Evolutionary conservation across 2,113 vertebrate species (phyloP), one percentile per base, ranked within the genome.

Genomic region (Tretioscincus oriximinensis): DNA sequence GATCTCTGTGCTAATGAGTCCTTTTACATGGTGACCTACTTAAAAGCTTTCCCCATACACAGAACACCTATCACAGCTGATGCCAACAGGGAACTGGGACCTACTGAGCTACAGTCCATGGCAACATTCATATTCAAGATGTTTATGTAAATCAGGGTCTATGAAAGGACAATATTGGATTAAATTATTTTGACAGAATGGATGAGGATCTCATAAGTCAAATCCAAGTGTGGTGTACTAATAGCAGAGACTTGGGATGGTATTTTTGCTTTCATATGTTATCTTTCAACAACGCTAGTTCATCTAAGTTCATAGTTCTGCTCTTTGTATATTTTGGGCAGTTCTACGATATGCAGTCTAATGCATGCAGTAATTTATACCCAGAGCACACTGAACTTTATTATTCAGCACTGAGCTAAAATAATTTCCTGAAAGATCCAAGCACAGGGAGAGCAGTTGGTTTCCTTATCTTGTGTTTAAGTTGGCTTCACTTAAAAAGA

Each of bases 271-370:
- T 74, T 18, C 83, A 74, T 76, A 63, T 63, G 72, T 81, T 92
- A 90, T 89, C 89, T 90, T 85, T 85, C 81, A 92, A 90, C 88
- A 79, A 92, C 81, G 78, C 88, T 85, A 84, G 81, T 73, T 90
- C 72, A 79, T 89, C 66, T 73, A 82, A 72, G 82, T 81, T 85
- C 54, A 24, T 24, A 61, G 81, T 69, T 86, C 87, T 89, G 76
- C 67, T 88, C 72, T 84, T 81, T 85, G 82, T 87, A 80, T 67
- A 84, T 84, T 68, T 31, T 88, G 84, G 29, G 9, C 0, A 87
- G 81, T 82, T 82, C 76, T 63, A 60, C 81, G 85, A 73, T 81
- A 61, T 87, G 79, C 78, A 82, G 51, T 70, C 72, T 69, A 61
- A 60, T 65, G 28, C 51, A 81, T 66, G 31, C 64, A 47, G 73